Base-by-base conservation (phyloP, 2,888 invertebrate species). In the Cyrtodaria siliqua region DNA sequence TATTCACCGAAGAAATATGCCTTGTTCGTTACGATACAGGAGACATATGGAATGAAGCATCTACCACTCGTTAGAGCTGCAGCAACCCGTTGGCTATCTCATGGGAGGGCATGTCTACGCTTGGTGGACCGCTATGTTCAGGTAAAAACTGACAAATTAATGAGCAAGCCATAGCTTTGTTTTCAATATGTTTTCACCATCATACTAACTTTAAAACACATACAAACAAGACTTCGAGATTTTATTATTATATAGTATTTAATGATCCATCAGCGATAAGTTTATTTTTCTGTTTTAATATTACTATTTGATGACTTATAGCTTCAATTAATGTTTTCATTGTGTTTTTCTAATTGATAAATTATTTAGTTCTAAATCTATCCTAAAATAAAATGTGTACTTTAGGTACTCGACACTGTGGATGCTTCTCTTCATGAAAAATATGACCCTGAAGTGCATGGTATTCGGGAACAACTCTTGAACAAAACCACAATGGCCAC, bases 61-160 rank as follows among this genome's bases (percentile, higher is more conserved):
- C 47, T 69, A 20, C 42, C 29, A n/a, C 12, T 69, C 9, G 18
- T 69, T 3, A 2, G 56, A n/a, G 69, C 69, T 23, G 29, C 55
- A 24, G 49, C 69, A 8, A 62, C 69, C 20, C n/a, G 62, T 23
- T 69, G 69, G 69, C 38, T 69, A 49, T 69, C 69, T 1, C 69
- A 69, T 62, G 62, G 62, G 2, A 20, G 26, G 1, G 61, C 62
- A 20, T 69, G 69, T 49, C 29, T 12, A 12, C 27, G 69, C 8
- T 55, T 69, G 4, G 26, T 62, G 4, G 61, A 69, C 1, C 44
- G 61, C 2, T 62, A 16, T 56, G 69, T 62, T 2, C 69, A 69
- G 69, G 69, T 56, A 49, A 33, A 44, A 4, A 9, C 16, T 33
- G 12, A 33, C 33, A 33, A 12, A 12, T 33, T 33, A n/a, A n/a